Conservation (phyloP, 2,888 invertebrate genomes). For the Meiosimyza decipiens region DNA sequence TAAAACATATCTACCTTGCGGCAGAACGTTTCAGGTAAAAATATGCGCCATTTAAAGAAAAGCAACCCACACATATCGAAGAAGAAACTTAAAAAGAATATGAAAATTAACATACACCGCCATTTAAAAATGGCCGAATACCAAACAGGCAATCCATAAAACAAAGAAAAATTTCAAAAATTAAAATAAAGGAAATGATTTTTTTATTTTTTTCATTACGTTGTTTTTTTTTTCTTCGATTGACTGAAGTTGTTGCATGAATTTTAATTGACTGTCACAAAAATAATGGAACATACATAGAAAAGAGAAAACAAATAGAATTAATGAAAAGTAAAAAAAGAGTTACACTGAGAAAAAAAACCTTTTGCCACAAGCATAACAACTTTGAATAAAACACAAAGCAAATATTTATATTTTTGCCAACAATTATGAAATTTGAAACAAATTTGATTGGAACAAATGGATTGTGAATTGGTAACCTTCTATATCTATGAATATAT, state of each 20-base stretch:
- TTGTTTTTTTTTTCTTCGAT: slow-evolving; percentile 35
- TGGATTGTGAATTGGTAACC: too few relatives aligned
- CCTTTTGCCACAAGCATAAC: neutral
- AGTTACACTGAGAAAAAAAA: neutral
- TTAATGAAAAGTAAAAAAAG: neutral
- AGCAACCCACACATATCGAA: slow-evolving; percentile 13
- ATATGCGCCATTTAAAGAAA: slow-evolving; percentile 21
- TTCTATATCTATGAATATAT: too few relatives aligned
- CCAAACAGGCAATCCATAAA: slow-evolving; percentile 9
- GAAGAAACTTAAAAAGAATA: slow-evolving; percentile 18
- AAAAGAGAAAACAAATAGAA: neutral
- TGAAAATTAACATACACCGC: slow-evolving; percentile 44
- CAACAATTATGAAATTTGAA: too few relatives aligned
- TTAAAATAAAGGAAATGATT: slow-evolving; percentile 46
- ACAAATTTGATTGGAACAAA: too few relatives aligned
- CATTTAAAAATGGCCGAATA: slow-evolving; percentile 43
- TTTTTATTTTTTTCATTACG: slow-evolving; percentile 34
- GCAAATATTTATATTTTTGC: neutral
- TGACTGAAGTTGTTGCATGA: slow-evolving; percentile 28
- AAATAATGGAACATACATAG: slow-evolving; percentile 3
- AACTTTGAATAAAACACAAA: slow-evolving; percentile 2
- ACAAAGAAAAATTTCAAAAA: slow-evolving; percentile 7
- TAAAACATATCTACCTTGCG: neutral
- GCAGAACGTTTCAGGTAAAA: slow-evolving; percentile 11
- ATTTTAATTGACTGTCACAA: slow-evolving; percentile 36